Evolutionary conservation across 2,113 vertebrate species (phyloP).

Genomic region (Edolisoma coerulescens): DNA sequence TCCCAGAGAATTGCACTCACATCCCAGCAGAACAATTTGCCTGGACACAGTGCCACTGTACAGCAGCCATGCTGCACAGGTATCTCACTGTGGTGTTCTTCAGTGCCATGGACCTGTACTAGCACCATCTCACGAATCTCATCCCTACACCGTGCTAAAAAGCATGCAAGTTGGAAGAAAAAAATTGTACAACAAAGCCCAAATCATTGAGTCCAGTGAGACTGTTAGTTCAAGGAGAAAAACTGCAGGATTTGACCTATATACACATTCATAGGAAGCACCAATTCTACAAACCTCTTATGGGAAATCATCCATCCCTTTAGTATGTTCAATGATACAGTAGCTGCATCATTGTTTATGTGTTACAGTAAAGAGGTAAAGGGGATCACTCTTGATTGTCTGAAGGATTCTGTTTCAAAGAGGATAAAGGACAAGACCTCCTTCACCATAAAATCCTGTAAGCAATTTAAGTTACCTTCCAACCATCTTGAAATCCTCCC

Average conservation of each 20-base stretch:
- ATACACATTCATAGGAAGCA: background rate
- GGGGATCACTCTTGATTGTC: background rate
- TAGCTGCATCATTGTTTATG: background rate
- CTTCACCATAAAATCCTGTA: background rate
- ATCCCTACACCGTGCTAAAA: background rate
- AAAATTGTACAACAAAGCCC: background rate
- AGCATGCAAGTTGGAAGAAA: background rate
- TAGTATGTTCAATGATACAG: background rate
- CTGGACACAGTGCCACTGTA: background rate
- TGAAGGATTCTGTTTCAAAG: background rate
- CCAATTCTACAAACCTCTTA: background rate
- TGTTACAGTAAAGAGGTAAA: background rate
- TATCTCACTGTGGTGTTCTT: background rate
- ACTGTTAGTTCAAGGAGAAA: background rate
- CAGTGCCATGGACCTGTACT: background rate
- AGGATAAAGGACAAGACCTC: background rate
- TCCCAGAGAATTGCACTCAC: background rate
- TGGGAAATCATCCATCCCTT: background rate
- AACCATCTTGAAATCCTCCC: background rate
- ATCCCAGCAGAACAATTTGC: background rate
- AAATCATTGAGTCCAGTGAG: background rate
- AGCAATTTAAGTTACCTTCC: conserved; percentile 7
- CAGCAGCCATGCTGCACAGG: background rate
- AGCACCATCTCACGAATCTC: background rate
- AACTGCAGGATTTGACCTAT: background rate